Percentiles rank a stretch among this genome's conserved stretches.
Evolutionary conservation across 2,888 invertebrate species (phyloP).

Genomic region (Busseola fusca): DNA sequence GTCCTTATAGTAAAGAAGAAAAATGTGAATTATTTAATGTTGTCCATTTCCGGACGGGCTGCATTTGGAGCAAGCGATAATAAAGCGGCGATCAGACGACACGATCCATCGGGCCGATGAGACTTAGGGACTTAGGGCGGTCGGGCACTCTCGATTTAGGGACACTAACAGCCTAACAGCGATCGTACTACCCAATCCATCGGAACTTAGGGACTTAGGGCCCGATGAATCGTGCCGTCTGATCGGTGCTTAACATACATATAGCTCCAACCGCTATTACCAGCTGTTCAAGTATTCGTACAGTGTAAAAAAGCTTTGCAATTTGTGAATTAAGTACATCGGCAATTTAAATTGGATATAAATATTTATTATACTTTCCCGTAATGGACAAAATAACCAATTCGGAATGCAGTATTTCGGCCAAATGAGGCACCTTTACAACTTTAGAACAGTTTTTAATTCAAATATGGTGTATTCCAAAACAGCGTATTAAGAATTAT

Average conservation of each 20-base stretch:
- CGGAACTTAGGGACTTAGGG: too few relatives aligned
- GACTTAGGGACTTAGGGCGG: too few relatives aligned
- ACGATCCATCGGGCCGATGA: too few relatives aligned
- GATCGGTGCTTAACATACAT: too few relatives aligned
- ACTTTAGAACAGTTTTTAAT: constrained; percentile 1
- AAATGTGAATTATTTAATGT: constrained; percentile 49
- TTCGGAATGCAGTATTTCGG: constrained; percentile 21
- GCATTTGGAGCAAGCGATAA: constrained; percentile 30
- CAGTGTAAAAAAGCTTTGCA: constrained; percentile 18
- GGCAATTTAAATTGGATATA: not conserved
- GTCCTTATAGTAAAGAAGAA: constrained; percentile 41
- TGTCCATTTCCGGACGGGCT: constrained; percentile 39
- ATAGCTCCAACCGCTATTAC: constrained; percentile 37
- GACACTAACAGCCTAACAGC: too few relatives aligned
- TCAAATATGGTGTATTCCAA: constrained; percentile 6
- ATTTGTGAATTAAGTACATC: constrained; percentile 12
- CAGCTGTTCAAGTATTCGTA: constrained; percentile 29
- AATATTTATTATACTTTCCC: constrained; percentile 1
- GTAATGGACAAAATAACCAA: constrained; percentile 24
- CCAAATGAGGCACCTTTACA: not conserved
- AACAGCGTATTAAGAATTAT: too few relatives aligned
- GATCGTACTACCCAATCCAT: too few relatives aligned
- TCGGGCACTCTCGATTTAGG: too few relatives aligned
- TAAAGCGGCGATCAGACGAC: too few relatives aligned
- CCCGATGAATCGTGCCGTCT: too few relatives aligned